A percentile compares a stretch with the other conserved stretches of the same genome.
phyloP scores from a whole-genome alignment of 1,140 invertebrate species.

The Diachasmimorpha longicaudata region DNA sequence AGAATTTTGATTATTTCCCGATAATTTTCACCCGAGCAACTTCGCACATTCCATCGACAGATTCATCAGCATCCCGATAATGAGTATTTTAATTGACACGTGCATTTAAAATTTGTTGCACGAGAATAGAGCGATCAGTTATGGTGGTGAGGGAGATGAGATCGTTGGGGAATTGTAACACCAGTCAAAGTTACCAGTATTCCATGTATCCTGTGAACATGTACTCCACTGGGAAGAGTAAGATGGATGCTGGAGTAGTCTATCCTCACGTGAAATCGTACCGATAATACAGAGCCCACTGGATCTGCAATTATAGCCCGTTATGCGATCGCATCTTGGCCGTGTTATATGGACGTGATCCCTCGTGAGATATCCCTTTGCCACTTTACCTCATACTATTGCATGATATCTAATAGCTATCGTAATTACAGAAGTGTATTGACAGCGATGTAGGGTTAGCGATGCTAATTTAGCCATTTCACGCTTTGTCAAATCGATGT shows the following conservation, averaged over 20 bases:
- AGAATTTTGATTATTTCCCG: neutral
- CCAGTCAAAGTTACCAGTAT: neutral
- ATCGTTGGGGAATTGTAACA: neutral
- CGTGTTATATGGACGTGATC: neutral
- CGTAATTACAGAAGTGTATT: neutral
- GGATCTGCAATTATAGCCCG: neutral
- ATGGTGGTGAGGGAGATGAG: neutral
- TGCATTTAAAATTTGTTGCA: neutral
- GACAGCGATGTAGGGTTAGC: neutral
- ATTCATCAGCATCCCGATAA: neutral
- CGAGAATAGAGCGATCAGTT: neutral
- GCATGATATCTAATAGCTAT: neutral
- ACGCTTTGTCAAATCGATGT: neutral
- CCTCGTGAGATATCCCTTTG: neutral
- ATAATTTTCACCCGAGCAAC: neutral
- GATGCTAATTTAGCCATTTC: neutral
- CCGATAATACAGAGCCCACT: neutral
- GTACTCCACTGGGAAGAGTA: conserved; percentile 5
- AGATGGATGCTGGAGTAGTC: neutral
- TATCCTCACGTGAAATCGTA: neutral
- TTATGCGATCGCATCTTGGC: neutral
- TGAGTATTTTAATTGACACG: neutral
- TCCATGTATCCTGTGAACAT: neutral
- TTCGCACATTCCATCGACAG: too few species aligned
- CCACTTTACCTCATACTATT: neutral